Evolutionary conservation across 1,140 invertebrate species (phyloP), one percentile per base, ranked within the genome.

Genomic region (Cherax quadricarinatus): DNA sequence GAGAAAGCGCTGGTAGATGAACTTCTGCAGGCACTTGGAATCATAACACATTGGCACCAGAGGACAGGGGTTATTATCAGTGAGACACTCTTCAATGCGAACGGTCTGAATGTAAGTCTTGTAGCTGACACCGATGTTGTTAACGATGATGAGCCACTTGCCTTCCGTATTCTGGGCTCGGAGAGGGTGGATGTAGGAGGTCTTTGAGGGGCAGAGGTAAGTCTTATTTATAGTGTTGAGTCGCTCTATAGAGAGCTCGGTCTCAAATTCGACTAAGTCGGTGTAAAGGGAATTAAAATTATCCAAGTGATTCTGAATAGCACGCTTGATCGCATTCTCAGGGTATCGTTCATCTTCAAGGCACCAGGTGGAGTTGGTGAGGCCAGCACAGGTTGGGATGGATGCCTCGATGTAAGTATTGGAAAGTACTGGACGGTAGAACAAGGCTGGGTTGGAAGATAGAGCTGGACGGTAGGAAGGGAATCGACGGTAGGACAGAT

Each of bases 81-180:
- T 92, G 70, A 85, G 86, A 87, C 94, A 95, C 60, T 90, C 66
- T 66, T 90, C 88, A 4, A 90, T 48, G 88, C 88, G 88, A 24
- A 70, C 70, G 5, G 88, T 90, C 66, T 90, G 88, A 3, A 81
- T 90, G 60, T 93, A 93, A 16, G 94, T 93, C 80, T 94, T 88
- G 81, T 94, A 94, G 75, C 94, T 85, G 48, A 93, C 94, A 16
- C 94, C 89, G 3, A 95, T 92, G 80, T 93, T 86, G 90, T 94
- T 94, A 62, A 95, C 94, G 24, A 95, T 91, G 87, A 94, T 89
- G 66, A 93, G 89, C 94, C 94, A 95, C 89, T 94, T 94, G 14
- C 94, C 94, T 51, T 94, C 92, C 2, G 92, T 88, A 84, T 94
- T 94, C 21, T 85, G 87, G 48, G 94, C 94, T 41, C 94, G 82